Evolutionary conservation across 2,113 vertebrate species (phyloP), one percentile per base, ranked within the genome.

Genomic region (Entelurus aequoreus): DNA sequence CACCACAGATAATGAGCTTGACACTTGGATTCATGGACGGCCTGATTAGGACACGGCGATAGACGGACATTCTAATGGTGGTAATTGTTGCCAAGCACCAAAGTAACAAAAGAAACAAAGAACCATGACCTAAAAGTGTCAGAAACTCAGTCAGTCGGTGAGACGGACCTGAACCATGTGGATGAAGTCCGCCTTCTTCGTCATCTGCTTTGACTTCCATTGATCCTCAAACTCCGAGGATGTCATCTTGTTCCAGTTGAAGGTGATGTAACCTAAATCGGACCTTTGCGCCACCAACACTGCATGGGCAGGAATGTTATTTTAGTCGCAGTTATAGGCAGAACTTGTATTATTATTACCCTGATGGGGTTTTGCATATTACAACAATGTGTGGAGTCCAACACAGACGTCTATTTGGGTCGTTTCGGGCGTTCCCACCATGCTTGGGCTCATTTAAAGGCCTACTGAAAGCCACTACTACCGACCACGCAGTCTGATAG

Each of bases 141-240:
- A 77, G n/a, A 76, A 65, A 54, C 13, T 54, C 36, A 70, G 62
- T 66, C 12, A 13, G 8, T 37, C 36, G 4, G 13, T 21, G 53
- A 42, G 57, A 64, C 79, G 46, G 36, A 81, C 95, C 94, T 99
- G 94, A 81, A 99, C 90, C 94, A 98, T 94, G 87, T 97, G 94
- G 88, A 98, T 94, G 72, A 98, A 96, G 80, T 96, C 93, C 77
- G 91, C 92, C 71, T 92, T 96, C 85, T 90, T 88, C 54, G 79
- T 63, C 21, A 82, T 80, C 64, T 91, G 91, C 62, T 88, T 88
- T 64, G 63, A 78, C 21, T 79, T 92, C 81, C 91, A 88, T 71
- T 91, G 84, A 54, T 85, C 87, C 89, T 96, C 90, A 78, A 93
- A 98, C 84, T 95, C 93, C 60, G 83, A 50, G 13, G 94, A 85